phyloP scores from a whole-genome alignment of 2,888 invertebrate species.

The Mystacides longicornis region DNA sequence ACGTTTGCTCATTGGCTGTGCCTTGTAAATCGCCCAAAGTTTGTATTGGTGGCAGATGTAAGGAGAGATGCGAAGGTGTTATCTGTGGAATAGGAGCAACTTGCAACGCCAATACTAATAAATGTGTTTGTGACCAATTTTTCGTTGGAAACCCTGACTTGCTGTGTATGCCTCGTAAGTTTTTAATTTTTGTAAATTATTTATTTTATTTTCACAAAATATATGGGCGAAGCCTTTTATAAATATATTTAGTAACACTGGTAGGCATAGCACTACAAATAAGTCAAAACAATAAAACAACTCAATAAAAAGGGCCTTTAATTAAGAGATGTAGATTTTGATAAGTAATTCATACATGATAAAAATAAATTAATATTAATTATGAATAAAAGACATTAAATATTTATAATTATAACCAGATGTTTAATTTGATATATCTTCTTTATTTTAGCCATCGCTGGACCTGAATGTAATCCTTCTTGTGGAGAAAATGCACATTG shows the following conservation, averaged over 20 bases:
- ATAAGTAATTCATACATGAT: background rate
- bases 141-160: conserved; percentile 86
- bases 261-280: too few species aligned
- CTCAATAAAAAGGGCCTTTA: background rate
- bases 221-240: too few species aligned
- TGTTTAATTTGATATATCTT: conserved; percentile 9
- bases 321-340: too few species aligned
- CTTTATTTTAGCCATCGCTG: conserved; percentile 58
- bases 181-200: background rate
- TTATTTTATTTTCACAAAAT: background rate
- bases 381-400: too few species aligned
- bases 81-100: conserved; percentile 84
- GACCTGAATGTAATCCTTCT: conserved; percentile 69
- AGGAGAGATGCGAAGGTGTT: conserved; percentile 78
- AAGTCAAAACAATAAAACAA: background rate
- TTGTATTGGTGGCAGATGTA: conserved; percentile 82
- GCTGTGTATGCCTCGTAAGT: conserved; percentile 87
- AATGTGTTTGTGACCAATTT: conserved; percentile 79
- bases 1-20: conserved; percentile 69
- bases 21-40: conserved; percentile 73
- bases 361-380: background rate
- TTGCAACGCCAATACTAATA: conserved; percentile 72
- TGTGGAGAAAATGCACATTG: conserved; percentile 84
- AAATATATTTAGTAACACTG: too few species aligned
- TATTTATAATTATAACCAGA: background rate